Evolutionary conservation across 2,888 invertebrate species (phyloP).

Genomic region (Eupsilia transversa): DNA sequence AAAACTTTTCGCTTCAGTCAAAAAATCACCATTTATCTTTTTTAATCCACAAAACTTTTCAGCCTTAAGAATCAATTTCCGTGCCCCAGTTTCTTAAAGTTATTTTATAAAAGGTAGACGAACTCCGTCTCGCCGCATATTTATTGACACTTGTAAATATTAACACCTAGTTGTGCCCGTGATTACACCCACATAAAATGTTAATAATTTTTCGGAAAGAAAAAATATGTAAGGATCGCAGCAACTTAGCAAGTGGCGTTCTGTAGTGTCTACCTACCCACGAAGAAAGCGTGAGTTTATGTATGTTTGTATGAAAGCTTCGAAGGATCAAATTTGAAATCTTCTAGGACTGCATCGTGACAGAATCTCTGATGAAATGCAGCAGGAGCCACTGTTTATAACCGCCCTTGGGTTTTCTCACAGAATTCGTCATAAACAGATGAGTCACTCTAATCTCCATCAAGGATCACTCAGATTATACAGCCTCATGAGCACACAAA

Average conservation of each 20-base stretch:
- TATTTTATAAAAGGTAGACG: constrained; percentile 20
- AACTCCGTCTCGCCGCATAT: constrained; percentile 2
- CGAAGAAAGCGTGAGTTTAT: too few relatives aligned
- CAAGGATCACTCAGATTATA: not conserved
- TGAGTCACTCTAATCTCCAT: not conserved
- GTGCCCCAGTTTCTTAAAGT: constrained; percentile 29
- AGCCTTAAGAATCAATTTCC: constrained; percentile 47
- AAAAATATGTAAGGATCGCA: not conserved
- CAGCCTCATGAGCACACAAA: not conserved
- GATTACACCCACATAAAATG: not conserved
- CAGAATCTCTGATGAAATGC: not conserved
- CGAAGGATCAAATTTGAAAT: not conserved
- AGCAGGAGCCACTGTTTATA: not conserved
- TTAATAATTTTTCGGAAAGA: not conserved
- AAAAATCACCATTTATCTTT: constrained; percentile 54
- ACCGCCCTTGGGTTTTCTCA: not conserved
- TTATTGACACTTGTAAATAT: constrained; percentile 43
- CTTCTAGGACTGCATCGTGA: not conserved
- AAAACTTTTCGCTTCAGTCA: constrained; percentile 45
- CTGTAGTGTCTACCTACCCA: too few relatives aligned
- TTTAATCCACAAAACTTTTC: constrained; percentile 51
- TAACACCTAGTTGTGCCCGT: not conserved
- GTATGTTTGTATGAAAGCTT: too few relatives aligned
- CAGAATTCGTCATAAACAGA: not conserved
- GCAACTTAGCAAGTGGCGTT: too few relatives aligned